Conservation (phyloP, 2,113 vertebrate genomes). For the Apteryx owenii region DNA sequence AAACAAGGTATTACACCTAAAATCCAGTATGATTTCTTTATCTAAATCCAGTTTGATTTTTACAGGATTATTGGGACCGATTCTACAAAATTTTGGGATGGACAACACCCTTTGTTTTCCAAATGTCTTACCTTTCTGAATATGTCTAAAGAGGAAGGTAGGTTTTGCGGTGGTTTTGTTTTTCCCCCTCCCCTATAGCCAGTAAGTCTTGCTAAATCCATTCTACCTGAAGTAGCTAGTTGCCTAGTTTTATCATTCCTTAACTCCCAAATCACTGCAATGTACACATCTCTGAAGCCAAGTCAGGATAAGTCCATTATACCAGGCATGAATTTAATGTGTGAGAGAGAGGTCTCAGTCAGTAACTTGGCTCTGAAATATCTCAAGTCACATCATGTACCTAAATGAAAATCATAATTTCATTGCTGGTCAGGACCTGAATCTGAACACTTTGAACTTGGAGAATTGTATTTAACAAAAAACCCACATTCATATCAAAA, state of each 20-base stretch:
- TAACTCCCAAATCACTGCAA: neutral
- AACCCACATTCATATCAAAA: neutral
- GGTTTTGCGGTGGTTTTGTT: no score
- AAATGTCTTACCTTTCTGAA: neutral
- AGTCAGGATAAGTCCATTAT: neutral
- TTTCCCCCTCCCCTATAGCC: neutral
- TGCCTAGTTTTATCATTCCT: neutral
- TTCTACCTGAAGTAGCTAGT: neutral
- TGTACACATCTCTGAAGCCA: neutral
- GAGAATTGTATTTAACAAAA: fast-evolving
- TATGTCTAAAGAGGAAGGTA: neutral
- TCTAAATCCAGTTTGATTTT: neutral
- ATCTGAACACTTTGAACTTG: neutral
- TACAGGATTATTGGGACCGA: neutral
- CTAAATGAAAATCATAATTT: neutral
- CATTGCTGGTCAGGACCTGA: neutral
- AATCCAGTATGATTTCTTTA: neutral
- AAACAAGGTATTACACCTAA: neutral
- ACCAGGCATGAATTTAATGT: neutral
- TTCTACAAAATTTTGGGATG: neutral
- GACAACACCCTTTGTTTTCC: neutral
- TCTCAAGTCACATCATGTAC: neutral
- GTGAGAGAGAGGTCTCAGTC: neutral
- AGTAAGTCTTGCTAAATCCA: neutral
- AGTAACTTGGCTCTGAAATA: neutral